phyloP scores from a whole-genome alignment of 2,113 vertebrate species.

The Upupa epops region DNA sequence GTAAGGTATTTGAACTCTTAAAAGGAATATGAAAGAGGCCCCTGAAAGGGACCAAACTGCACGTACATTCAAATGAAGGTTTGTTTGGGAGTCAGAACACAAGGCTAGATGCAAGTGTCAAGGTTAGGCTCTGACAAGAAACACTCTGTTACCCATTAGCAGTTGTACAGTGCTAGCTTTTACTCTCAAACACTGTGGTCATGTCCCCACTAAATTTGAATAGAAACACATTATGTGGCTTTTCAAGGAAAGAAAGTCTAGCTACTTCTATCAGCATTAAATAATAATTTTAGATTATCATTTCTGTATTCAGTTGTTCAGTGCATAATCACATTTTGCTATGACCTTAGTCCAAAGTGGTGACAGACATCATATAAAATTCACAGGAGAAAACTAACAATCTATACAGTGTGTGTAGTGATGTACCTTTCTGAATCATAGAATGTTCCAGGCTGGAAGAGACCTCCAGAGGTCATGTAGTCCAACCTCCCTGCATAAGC shows the following conservation, averaged over 20 bases:
- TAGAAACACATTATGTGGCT: not conserved
- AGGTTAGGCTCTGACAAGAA: not conserved
- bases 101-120: not conserved
- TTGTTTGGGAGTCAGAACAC: not conserved
- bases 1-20: not conserved
- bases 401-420: not conserved
- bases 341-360: not conserved
- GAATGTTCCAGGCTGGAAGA: too few species aligned
- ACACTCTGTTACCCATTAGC: not conserved
- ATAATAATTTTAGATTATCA: not conserved
- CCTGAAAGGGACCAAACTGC: not conserved
- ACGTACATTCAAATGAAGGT: not conserved
- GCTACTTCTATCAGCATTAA: not conserved
- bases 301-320: not conserved
- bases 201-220: not conserved
- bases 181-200: not conserved
- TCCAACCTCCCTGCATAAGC: too few species aligned
- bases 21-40: not conserved
- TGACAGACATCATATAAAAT: not conserved
- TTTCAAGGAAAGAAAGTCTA: not conserved
- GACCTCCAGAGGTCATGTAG: too few species aligned
- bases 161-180: not conserved
- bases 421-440: not conserved
- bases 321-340: not conserved
- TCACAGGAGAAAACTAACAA: slow-evolving; percentile 52